Conservation (phyloP, 2,113 vertebrate genomes). For the Thermophis baileyi region DNA sequence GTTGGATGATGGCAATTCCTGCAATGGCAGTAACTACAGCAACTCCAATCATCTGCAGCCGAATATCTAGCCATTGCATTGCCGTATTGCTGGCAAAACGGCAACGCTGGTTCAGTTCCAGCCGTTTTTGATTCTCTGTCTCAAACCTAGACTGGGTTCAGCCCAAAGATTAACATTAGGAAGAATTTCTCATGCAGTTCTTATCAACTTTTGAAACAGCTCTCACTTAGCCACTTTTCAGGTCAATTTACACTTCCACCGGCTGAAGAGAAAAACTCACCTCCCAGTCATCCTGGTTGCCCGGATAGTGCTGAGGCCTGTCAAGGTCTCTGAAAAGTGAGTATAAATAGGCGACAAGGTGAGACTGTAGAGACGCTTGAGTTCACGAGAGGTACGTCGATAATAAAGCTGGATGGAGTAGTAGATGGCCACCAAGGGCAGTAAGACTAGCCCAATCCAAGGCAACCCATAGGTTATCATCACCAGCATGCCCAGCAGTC, state of each 20-base stretch:
- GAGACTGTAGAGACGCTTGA: slow-evolving; percentile 87
- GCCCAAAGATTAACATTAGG: slow-evolving; percentile 3
- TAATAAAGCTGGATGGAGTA: slow-evolving; percentile 82
- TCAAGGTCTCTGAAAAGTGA: slow-evolving; percentile 92
- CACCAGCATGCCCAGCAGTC: slow-evolving; percentile 83
- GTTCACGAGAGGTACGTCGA: slow-evolving; percentile 85
- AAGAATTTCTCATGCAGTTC: not conserved
- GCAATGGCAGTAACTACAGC: slow-evolving; percentile 81
- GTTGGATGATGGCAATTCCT: slow-evolving; percentile 84
- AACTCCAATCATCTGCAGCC: slow-evolving; percentile 93
- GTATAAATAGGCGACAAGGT: slow-evolving; percentile 92
- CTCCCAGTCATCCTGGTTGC: slow-evolving; percentile 77
- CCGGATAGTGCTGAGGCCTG: slow-evolving; percentile 83
- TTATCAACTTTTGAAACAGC: not conserved
- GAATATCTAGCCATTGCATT: slow-evolving; percentile 91
- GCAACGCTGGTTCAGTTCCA: slow-evolving; percentile 93
- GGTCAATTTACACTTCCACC: not conserved
- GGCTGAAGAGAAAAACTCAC: slow-evolving; percentile 59
- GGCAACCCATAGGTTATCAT: slow-evolving; percentile 87
- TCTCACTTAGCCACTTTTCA: not conserved
- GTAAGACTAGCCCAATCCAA: slow-evolving; percentile 81
- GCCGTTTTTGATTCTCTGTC: slow-evolving; percentile 75
- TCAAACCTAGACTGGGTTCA: slow-evolving; percentile 77
- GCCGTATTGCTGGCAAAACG: slow-evolving; percentile 84
- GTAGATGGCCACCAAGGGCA: slow-evolving; percentile 80